Evolutionary conservation across 2,888 invertebrate species (phyloP), one percentile per base, ranked within the genome.

Genomic region (Cistogaster globosa): DNA sequence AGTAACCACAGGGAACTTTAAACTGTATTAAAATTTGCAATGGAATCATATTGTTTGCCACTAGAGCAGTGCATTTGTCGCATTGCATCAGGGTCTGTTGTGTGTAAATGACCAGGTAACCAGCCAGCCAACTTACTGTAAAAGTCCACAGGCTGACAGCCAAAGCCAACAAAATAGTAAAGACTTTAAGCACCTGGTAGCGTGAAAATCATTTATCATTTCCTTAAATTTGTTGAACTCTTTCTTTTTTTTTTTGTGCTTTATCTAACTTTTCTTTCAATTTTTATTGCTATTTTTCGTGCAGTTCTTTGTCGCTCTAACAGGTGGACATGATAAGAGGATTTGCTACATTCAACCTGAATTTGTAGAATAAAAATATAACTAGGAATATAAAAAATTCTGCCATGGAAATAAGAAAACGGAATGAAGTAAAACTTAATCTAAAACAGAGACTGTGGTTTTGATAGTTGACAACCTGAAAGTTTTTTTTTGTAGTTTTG

Each of bases 141-240:
- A 71, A 63, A 42, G 22, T 38, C 55, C 75, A 67, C 60, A 53
- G 71, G 65, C 78, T 76, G 82, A 74, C 82, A 85, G 75, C 63
- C 82, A 82, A 82, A 79, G 71, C 85, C 74, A 82, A 85, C 82
- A 76, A 82, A 85, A 82, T 85, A 79, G 67, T 65, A 78, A 53
- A 65, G 78, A 85, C 78, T 85, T 82, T 71, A 85, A 83, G 75
- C 84, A 86, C 87, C 87, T 87, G 86, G 74, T 86, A 81, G 83
- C 84, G 65, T 76, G 80, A 75, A 86, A 74, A 69, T 80, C 86
- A 86, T 87, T 87, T 86, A 87, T 87, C 87, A 86, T 86, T 82
- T 86, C 82, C 85, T 82, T 82, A 69, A 79, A 69, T 26, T 71
- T 78, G 78, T 71, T 79, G 75, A 53, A 71, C 58, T 68, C 55